Base-by-base conservation (phyloP, 2,888 invertebrate species). In the Liposcelis brunnea region DNA sequence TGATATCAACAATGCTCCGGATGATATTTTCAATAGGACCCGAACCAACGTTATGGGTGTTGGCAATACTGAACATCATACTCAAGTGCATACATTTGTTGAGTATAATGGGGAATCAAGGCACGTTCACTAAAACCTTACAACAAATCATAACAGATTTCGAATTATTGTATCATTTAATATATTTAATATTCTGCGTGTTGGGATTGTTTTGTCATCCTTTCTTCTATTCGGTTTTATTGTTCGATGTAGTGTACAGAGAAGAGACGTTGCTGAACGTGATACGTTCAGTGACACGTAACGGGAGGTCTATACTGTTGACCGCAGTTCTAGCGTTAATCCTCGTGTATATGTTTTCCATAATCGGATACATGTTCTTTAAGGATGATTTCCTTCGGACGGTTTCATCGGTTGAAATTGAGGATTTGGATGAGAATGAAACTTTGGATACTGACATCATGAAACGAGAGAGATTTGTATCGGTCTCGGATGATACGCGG, bases 241-340 rank as follows among this genome's bases (percentile, higher is more conserved):
- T n/a, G n/a, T n/a, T 99, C 55, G 98, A 99, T 70, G 90, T 98
- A 49, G 93, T 99, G 45, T 94, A 95, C 65, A 80, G 95, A 54
- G 98, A 99, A 68, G 98, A 99, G 71, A 98, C 98, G 4, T 71
- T 99, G 56, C 72, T 94, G 56, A 99, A 98, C 71, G 98, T 98
- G 50, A 98, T 99, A 61, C 78, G 90, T 56, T 97, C 97, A 40
- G 98, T 99, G 46, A 99, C 98, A 32, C 80, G 94, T 61, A 98
- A 99, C 68, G 97, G 94, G 53, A 80, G 97, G 56, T 98, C 98
- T 47, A 98, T 99, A 64, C 77, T 98, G 52, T 73, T 99, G 63
- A 99, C 98, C 47, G 97, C 95, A 45, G 87, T 97, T 14, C 72
- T 97, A 60, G 97, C 95, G 52, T 75, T 97, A 57, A 94, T 97